Percentiles rank a stretch among this genome's conserved stretches.
These are phyloP conservation scores for Porites rus DNA, from an alignment of 92 coral and sea anemone species.

Conservation along the genomic window DNA sequence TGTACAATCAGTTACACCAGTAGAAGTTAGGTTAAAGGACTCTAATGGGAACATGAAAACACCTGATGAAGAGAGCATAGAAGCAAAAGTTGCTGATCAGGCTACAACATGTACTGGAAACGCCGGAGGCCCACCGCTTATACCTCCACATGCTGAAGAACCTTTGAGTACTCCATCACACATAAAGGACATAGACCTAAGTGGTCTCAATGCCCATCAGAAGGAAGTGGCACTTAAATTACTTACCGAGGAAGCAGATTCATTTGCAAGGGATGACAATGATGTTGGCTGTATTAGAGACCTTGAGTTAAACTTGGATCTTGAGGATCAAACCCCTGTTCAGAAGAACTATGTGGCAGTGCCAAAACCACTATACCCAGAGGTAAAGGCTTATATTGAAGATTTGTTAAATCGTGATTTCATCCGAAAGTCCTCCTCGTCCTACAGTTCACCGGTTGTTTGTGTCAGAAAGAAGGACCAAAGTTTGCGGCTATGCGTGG, in stretches of 20 bases:
- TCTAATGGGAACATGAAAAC: slow-evolving; percentile 9
- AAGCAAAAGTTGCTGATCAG: not conserved
- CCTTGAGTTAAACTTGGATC: slow-evolving; percentile 64
- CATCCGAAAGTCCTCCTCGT: slow-evolving; percentile 58
- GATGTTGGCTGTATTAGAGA: slow-evolving; percentile 66
- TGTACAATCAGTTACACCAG: slow-evolving; percentile 74
- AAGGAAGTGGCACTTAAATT: slow-evolving; percentile 46
- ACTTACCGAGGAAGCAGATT: slow-evolving; percentile 53
- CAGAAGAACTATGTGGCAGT: slow-evolving; percentile 75
- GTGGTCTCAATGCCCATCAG: slow-evolving; percentile 47
- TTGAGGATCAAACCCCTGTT: slow-evolving; percentile 67
- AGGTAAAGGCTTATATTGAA: slow-evolving; percentile 70
- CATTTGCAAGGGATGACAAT: slow-evolving; percentile 67
- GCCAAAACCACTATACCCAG: slow-evolving; percentile 72
- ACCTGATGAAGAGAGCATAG: not conserved
- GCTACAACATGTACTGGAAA: not conserved
- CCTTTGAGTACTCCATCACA: slow-evolving; percentile 31
- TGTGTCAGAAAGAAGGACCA: slow-evolving; percentile 72
- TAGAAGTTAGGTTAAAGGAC: slow-evolving; percentile 48
- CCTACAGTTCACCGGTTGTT: slow-evolving; percentile 67
- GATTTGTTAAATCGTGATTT: slow-evolving; percentile 70
- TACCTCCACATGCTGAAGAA: slow-evolving; percentile 37
- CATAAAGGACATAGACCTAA: slow-evolving; percentile 55
- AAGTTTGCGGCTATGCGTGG: slow-evolving; percentile 74
- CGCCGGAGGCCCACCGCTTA: not conserved